Evolutionary conservation across 2,797 vertebrate species (phyloP).

Genomic region (Artibeus jamaicensis): DNA sequence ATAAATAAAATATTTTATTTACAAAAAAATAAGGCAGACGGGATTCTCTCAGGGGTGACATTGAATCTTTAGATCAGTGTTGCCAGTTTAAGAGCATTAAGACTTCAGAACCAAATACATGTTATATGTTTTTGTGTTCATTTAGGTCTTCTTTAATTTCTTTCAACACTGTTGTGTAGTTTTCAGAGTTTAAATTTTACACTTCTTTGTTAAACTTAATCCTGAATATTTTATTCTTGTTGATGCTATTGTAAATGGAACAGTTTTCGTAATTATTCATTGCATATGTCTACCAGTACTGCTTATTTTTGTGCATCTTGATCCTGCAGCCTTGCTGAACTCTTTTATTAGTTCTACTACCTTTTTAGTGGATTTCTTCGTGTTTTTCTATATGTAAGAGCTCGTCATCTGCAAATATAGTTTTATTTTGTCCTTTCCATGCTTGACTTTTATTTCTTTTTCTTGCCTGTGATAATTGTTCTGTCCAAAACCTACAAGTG

Average conservation of each 20-base stretch:
- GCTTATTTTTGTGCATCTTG: neutral
- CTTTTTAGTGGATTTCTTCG: neutral
- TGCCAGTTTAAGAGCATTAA: neutral
- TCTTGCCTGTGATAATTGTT: neutral
- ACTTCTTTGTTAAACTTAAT: neutral
- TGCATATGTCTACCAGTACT: neutral
- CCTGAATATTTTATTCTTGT: neutral
- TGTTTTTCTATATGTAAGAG: neutral
- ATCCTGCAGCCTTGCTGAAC: neutral
- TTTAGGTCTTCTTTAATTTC: neutral
- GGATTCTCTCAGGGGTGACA: neutral
- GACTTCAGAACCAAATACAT: neutral
- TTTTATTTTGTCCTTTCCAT: neutral
- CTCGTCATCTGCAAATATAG: neutral
- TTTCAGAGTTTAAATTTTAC: neutral
- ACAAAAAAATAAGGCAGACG: neutral
- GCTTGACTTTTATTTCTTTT: neutral
- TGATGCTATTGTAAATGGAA: neutral
- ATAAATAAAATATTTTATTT: no score
- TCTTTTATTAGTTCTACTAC: neutral
- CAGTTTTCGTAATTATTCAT: constrained; percentile 5
- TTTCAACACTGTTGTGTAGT: neutral
- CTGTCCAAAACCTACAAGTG: neutral
- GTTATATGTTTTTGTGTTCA: neutral
- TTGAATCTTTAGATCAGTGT: neutral